Percentiles rank a stretch among this genome's conserved stretches.
Conservation (phyloP, 1,140 invertebrate genomes). For the Macrobrachium rosenbergii region DNA sequence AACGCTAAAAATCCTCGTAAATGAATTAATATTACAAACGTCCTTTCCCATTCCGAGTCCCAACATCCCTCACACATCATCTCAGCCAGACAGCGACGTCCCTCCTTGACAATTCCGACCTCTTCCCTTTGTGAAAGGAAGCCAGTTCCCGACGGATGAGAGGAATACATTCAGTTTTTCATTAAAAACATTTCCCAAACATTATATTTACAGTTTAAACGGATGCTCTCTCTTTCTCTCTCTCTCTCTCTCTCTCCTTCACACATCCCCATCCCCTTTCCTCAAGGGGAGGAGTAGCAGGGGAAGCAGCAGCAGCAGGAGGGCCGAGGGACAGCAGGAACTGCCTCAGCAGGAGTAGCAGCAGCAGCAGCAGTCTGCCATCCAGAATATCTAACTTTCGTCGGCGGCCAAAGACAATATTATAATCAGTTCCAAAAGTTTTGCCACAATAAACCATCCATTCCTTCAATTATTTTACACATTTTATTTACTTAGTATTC, state of each 20-base stretch:
- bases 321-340: too few species aligned
- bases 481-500: conserved; percentile 64
- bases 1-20: too few species aligned
- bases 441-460: conserved; percentile 58
- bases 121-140: background rate
- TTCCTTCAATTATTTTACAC: conserved; percentile 62
- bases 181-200: conserved; percentile 32
- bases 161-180: conserved; percentile 34
- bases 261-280: background rate
- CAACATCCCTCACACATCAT: background rate
- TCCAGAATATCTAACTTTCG: conserved; percentile 51
- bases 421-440: conserved; percentile 60
- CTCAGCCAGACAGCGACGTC: background rate
- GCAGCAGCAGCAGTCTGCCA: background rate
- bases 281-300: background rate
- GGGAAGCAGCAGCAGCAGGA: too few species aligned
- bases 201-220: conserved; percentile 48
- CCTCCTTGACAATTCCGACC: background rate
- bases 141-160: too few species aligned
- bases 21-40: too few species aligned
- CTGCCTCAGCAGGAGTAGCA: too few species aligned
- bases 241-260: background rate
- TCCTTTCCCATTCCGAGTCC: background rate
- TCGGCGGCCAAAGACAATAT: conserved; percentile 57
- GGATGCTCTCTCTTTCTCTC: background rate